Conservation (phyloP, 2,113 vertebrate genomes). For the Hystrix brachyura region DNA sequence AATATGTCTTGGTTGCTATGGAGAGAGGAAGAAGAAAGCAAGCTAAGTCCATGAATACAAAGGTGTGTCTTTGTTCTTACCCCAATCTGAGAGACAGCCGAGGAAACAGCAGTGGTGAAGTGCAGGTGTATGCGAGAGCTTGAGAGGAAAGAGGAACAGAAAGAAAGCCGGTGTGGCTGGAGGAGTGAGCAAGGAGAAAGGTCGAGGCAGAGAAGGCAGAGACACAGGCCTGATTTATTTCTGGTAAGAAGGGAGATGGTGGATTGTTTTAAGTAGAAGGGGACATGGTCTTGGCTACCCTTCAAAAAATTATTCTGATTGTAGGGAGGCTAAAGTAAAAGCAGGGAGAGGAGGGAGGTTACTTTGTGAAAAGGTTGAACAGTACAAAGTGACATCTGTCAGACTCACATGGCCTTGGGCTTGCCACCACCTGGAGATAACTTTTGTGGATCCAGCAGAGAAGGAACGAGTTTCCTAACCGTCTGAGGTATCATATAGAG, state of each 20-base stretch:
- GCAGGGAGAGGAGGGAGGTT: background rate
- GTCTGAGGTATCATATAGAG: background rate
- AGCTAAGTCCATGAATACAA: background rate
- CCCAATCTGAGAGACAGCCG: background rate
- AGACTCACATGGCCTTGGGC: slow-evolving; percentile 71
- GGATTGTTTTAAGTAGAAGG: background rate
- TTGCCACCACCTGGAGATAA: background rate
- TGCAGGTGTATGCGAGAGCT: no score
- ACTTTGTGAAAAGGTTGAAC: background rate
- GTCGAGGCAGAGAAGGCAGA: fast-evolving
- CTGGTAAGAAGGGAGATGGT: background rate
- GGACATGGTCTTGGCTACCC: background rate
- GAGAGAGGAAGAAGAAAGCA: slow-evolving; percentile 5
- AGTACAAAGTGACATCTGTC: background rate
- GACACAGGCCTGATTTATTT: background rate
- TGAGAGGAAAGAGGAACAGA: background rate
- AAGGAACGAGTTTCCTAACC: slow-evolving; percentile 5
- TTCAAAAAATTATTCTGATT: background rate
- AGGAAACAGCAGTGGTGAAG: background rate
- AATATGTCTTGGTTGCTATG: slow-evolving; percentile 61
- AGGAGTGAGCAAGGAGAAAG: no score
- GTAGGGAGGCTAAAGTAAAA: background rate
- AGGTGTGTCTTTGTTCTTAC: background rate
- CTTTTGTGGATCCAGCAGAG: background rate
- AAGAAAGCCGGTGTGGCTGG: background rate